These are phyloP conservation scores for Indri indri DNA, from an alignment of 2,113 vertebrate species.

Conservation along the genomic window DNA sequence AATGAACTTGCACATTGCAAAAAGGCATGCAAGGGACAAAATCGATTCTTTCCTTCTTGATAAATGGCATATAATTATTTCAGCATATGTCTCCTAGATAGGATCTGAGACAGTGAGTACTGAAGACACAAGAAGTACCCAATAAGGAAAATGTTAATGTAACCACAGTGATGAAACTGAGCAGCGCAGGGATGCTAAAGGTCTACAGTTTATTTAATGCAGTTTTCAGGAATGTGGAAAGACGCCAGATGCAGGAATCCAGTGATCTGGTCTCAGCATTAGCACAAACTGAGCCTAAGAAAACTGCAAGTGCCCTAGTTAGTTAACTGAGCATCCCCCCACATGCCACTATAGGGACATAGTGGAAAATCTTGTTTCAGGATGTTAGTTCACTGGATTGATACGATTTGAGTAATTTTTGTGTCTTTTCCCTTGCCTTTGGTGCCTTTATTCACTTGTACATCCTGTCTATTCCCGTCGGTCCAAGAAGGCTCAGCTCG, in stretches of 20 bases:
- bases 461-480: accelerated
- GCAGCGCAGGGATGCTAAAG: not conserved
- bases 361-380: not conserved
- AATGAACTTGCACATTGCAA: not conserved
- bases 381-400: not conserved
- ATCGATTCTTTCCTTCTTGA: accelerated
- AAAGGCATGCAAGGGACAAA: not conserved
- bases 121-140: not conserved
- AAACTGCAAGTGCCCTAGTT: too few species aligned
- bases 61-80: too few species aligned
- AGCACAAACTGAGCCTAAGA: too few species aligned
- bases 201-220: not conserved
- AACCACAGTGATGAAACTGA: not conserved
- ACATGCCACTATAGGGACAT: accelerated
- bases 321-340: not conserved
- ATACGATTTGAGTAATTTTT: too few species aligned
- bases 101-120: not conserved
- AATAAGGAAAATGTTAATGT: not conserved
- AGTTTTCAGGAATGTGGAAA: not conserved
- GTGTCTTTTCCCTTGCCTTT: not conserved
- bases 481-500: not conserved
- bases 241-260: not conserved
- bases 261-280: not conserved
- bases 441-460: not conserved
- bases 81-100: not conserved